A percentile compares a stretch with the other conserved stretches of the same genome.
phyloP scores from a whole-genome alignment of 2,113 vertebrate species.

The Crocuta crocuta region DNA sequence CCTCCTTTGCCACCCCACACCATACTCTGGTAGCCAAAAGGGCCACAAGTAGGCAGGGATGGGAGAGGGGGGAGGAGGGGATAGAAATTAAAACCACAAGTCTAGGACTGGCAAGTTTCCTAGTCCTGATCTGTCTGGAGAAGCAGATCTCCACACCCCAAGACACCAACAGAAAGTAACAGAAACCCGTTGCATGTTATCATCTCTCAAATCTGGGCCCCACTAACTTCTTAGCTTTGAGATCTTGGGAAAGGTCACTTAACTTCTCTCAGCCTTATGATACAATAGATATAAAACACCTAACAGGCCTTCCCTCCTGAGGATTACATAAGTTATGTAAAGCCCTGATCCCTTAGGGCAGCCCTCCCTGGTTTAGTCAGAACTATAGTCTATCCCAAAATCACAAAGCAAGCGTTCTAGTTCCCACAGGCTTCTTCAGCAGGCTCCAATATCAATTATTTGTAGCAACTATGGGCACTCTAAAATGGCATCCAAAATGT shows the following conservation, averaged over 20 bases:
- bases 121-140: not conserved
- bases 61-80: fast-evolving
- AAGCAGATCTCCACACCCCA: not conserved
- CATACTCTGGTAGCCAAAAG: not conserved
- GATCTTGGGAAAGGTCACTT: constrained; percentile 32
- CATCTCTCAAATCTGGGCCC: not conserved
- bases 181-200: not conserved
- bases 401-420: not conserved
- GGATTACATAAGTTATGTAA: not conserved
- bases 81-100: not conserved
- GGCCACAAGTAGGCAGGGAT: not conserved
- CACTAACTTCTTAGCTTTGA: not conserved
- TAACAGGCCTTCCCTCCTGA: not conserved
- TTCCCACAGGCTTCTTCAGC: not conserved
- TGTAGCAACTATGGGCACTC: not conserved
- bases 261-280: not conserved
- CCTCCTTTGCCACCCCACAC: not conserved
- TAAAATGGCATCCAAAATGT: not conserved
- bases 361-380: not conserved
- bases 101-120: not conserved
- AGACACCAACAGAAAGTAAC: constrained; percentile 17
- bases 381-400: not conserved
- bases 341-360: not conserved
- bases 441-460: not conserved
- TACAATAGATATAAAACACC: constrained; percentile 19